Base-by-base conservation (phyloP, 2,797 vertebrate species). In the Erethizon dorsatum region DNA sequence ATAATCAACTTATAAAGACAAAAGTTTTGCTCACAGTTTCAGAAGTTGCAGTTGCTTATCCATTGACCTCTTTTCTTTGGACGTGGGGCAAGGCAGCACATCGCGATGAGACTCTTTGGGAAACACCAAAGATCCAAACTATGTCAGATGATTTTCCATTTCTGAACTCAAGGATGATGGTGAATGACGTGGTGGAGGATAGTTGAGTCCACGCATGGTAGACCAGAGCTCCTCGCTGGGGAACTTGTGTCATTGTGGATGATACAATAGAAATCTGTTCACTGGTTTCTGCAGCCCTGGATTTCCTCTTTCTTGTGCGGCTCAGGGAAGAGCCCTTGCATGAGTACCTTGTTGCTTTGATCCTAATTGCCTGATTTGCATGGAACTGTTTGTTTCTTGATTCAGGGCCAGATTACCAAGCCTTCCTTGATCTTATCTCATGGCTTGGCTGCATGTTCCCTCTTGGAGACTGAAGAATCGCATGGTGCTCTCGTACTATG, bases 341-440 rank as follows among this genome's bases (percentile, higher is more conserved):
- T 1, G 17, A 26, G 2, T 1, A 0, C 41, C 26, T 0, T 0
- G 12, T 56, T 0, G 13, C 59, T 31, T 3, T 3, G 7, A 15
- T 9, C 50, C 2, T 31, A 3, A 1, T 7, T 8, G 7, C 37
- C n/a, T 7, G 11, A 10, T 57, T 28, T 47, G 45, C 57, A 31
- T 5, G 15, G 67, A 52, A 69, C 56, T 52, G 26, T 13, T 3
- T 20, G 18, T 52, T 31, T 47, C 47, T 69, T 13, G 61, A 26
- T 2, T 61, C 50, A 56, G 14, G 37, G 61, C 33, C 67, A 8
- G 6, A 15, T 22, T 63, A 69, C 2, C 22, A 5, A 45, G 75
- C n/a, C 31, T 41, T 41, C 37, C 37, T 65, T 0, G 4, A 3
- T 31, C 56, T 57, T 61, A 45, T 56, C 47, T 41, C 28, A 28